Evolutionary conservation across 2,113 vertebrate genomes (phyloP).

Genomic region (Dendrocopos noguchii): DNA sequence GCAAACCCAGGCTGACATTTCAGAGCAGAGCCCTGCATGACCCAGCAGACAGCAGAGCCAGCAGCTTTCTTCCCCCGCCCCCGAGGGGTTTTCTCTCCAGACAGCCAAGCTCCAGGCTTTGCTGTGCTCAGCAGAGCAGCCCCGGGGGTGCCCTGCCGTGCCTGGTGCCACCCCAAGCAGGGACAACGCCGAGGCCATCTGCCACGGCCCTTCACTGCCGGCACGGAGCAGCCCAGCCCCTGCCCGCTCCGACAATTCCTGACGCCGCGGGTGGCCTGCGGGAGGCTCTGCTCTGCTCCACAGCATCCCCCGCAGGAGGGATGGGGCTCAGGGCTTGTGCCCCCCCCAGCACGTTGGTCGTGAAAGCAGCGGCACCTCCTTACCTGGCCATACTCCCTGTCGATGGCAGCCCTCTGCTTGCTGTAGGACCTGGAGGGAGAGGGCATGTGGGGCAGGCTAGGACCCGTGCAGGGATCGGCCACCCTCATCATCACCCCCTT

Average conservation of each 20-base stretch:
- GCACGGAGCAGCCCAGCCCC: background rate
- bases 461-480: accelerated
- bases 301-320: accelerated
- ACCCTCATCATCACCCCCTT: too few relatives aligned
- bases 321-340: accelerated
- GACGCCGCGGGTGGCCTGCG: accelerated
- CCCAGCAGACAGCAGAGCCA: conserved; percentile 13
- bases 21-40: conserved; percentile 1
- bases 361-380: background rate
- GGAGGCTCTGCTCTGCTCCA: accelerated
- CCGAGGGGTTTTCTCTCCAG: background rate
- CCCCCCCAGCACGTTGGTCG: accelerated
- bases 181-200: background rate
- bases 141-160: accelerated
- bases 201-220: accelerated
- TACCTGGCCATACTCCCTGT: conserved; percentile 92
- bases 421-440: conserved; percentile 84
- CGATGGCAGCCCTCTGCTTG: conserved; percentile 89
- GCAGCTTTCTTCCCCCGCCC: background rate
- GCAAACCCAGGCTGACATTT: background rate
- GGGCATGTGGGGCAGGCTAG: background rate
- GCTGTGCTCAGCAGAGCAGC: background rate
- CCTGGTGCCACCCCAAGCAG: accelerated
- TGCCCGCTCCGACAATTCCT: accelerated
- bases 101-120: accelerated